Evolutionary conservation across 2,113 vertebrate species (phyloP).

Genomic region (Megatriorchis doriae): DNA sequence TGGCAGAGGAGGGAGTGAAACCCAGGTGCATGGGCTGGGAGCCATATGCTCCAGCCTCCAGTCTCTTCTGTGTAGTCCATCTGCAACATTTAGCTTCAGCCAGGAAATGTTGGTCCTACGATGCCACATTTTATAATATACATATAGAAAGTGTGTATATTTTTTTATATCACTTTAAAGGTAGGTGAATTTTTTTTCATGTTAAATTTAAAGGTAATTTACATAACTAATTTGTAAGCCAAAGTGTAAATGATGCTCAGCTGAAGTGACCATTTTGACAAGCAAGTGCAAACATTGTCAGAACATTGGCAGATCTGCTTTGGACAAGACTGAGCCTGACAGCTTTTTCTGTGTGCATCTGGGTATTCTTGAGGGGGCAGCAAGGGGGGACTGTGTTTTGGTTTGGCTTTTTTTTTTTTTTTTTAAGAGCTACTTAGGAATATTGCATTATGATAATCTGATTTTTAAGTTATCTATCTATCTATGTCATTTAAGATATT

Average conservation of each 20-base stretch:
- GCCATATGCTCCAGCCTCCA: neutral
- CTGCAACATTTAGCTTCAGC: neutral
- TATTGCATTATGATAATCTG: neutral
- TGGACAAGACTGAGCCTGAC: slow-evolving; percentile 50
- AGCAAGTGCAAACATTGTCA: slow-evolving; percentile 60
- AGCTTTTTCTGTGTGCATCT: slow-evolving; percentile 40
- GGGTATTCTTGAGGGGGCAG: neutral
- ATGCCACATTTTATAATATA: neutral
- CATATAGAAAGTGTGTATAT: neutral
- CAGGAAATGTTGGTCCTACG: fast-evolving
- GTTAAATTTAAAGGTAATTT: slow-evolving; percentile 53
- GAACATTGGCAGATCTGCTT: slow-evolving; percentile 46
- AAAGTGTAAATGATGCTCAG: slow-evolving; percentile 46
- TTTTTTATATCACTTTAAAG: neutral
- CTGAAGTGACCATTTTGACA: slow-evolving; percentile 61
- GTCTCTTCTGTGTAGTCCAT: neutral
- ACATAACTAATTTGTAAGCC: slow-evolving; percentile 58
- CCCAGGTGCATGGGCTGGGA: neutral
- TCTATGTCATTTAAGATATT: neutral
- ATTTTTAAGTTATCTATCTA: neutral
- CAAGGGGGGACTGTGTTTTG: neutral
- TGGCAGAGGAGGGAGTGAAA: neutral
- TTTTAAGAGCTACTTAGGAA: neutral
- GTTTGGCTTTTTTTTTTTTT: neutral
- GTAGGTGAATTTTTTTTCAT: neutral